Evolutionary conservation across 2,797 vertebrate genomes (phyloP).

Genomic region (Holocentrus rufus): DNA sequence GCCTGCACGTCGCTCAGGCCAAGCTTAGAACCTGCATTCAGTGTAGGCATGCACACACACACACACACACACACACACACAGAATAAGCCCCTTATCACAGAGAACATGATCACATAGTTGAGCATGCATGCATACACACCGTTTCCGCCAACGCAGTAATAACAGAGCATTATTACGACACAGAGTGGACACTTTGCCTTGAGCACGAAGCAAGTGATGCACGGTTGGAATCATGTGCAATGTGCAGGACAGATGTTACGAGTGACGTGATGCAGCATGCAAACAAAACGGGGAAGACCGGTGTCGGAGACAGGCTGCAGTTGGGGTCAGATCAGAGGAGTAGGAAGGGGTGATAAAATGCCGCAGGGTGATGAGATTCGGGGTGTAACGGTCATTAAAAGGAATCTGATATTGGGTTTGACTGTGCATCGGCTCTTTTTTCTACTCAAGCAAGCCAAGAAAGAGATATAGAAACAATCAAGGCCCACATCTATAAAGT

Average conservation of each 20-base stretch:
- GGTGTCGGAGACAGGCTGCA: neutral
- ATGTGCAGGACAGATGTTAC: conserved; percentile 38
- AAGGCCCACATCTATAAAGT: too few species aligned
- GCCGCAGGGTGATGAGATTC: neutral
- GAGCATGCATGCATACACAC: conserved; percentile 8
- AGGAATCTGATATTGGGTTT: neutral
- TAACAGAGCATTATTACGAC: conserved; percentile 16
- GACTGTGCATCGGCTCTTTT: neutral
- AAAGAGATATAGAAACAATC: neutral
- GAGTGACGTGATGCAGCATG: conserved; percentile 64
- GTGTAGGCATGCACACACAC: neutral
- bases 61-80: conserved; percentile 1
- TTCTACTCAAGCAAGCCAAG: neutral
- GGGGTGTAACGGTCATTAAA: neutral
- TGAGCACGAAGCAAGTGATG: conserved; percentile 41
- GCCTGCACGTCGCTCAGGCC: conserved; percentile 97
- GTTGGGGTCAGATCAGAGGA: neutral
- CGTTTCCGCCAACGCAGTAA: conserved; percentile 12
- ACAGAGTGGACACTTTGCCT: conserved; percentile 36
- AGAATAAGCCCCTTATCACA: neutral
- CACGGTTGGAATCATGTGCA: conserved; percentile 70
- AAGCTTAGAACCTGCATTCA: conserved; percentile 90
- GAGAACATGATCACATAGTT: neutral
- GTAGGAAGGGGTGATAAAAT: neutral
- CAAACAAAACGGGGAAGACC: conserved; percentile 23